Conservation (phyloP, 2,113 vertebrate genomes). For the Clarias magur region DNA sequence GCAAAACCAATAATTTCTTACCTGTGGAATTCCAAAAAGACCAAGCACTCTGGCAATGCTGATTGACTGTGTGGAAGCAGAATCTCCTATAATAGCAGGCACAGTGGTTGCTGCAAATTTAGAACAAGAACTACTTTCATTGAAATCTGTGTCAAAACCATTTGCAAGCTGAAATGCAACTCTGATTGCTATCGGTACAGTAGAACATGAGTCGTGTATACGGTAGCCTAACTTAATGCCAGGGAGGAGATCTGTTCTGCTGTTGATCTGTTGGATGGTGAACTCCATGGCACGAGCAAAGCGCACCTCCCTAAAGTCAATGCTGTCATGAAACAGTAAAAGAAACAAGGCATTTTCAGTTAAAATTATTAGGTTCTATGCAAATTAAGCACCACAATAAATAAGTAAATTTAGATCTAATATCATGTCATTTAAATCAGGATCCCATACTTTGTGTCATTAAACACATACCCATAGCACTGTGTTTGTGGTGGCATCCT, state of each 20-base stretch:
- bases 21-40: slow-evolving; percentile 66
- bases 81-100: slow-evolving; percentile 65
- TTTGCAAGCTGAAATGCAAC: slow-evolving; percentile 63
- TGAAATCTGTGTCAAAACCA: slow-evolving; percentile 47
- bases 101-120: slow-evolving; percentile 43
- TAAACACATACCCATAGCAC: slow-evolving; percentile 65
- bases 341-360: neutral
- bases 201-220: slow-evolving; percentile 67
- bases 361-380: neutral
- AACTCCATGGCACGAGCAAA: slow-evolving; percentile 66
- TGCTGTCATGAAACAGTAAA: slow-evolving; percentile 52
- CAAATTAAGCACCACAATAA: neutral
- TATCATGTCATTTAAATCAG: neutral
- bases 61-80: slow-evolving; percentile 68
- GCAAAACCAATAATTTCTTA: slow-evolving; percentile 34
- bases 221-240: slow-evolving; percentile 65
- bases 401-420: neutral
- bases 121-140: slow-evolving; percentile 27
- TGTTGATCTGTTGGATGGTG: slow-evolving; percentile 71
- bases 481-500: slow-evolving; percentile 56
- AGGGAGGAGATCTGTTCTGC: slow-evolving; percentile 63
- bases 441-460: neutral
- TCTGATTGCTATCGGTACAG: slow-evolving; percentile 54
- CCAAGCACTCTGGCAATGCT: slow-evolving; percentile 64
- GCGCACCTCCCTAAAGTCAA: slow-evolving; percentile 63